Evolutionary conservation across 2,113 vertebrate species (phyloP).

Genomic region (Grammomys dolichurus): DNA sequence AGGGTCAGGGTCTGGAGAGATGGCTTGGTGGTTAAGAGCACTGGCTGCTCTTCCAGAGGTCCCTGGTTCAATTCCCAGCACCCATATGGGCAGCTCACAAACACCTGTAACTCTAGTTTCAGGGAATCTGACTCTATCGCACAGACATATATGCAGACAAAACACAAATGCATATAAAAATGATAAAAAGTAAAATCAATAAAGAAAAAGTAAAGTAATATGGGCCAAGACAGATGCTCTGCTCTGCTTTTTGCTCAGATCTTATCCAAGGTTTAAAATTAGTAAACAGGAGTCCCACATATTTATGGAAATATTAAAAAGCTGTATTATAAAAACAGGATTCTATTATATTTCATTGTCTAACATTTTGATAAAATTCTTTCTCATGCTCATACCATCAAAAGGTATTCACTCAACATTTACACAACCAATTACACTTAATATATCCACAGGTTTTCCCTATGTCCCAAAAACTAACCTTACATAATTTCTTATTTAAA

Average conservation of each 20-base stretch:
- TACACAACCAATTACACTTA: constrained; percentile 29
- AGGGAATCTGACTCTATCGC: no score
- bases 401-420: constrained; percentile 1
- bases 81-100: no score
- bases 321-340: not conserved
- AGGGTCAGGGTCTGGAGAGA: not conserved
- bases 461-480: constrained; percentile 3
- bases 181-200: no score
- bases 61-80: no score
- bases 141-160: no score
- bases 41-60: no score
- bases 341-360: not conserved
- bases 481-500: constrained; percentile 31
- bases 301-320: constrained; percentile 49
- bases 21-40: no score
- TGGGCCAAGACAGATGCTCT: not conserved
- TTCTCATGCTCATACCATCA: not conserved
- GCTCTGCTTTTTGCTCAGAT: constrained; percentile 5
- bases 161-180: no score
- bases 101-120: no score
- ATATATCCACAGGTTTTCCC: not conserved
- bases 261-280: constrained; percentile 24
- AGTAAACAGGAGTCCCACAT: not conserved
- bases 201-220: not conserved
- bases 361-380: constrained; percentile 29